Evolutionary conservation across 2,888 invertebrate species (phyloP).

Genomic region (Neoascia interrupta): DNA sequence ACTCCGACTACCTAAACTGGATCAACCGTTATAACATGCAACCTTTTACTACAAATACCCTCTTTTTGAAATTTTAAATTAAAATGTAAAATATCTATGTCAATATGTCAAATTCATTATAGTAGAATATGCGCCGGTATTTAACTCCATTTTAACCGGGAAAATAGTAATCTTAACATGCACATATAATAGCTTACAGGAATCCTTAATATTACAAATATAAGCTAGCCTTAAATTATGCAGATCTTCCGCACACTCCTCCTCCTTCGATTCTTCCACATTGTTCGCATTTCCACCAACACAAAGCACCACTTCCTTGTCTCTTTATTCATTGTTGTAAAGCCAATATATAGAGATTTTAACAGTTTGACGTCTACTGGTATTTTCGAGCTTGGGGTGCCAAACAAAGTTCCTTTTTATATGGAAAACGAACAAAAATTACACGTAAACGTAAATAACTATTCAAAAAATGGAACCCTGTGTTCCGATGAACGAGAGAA

Average conservation of each 20-base stretch:
- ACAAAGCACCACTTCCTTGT: too few species aligned
- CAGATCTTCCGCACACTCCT: neutral
- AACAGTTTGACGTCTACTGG: too few species aligned
- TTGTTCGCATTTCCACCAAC: conserved; percentile 10
- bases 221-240: conserved; percentile 10
- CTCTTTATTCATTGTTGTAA: too few species aligned
- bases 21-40: conserved; percentile 24
- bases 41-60: neutral
- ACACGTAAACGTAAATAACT: too few species aligned
- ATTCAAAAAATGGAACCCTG: too few species aligned
- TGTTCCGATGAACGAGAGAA: too few species aligned
- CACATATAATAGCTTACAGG: conserved; percentile 13
- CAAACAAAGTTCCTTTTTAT: too few species aligned
- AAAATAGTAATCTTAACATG: neutral
- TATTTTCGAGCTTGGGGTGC: too few species aligned
- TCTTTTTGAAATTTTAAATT: neutral
- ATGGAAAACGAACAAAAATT: too few species aligned
- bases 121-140: conserved; percentile 26
- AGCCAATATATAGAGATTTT: too few species aligned
- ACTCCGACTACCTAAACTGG: too few species aligned
- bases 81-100: conserved; percentile 7
- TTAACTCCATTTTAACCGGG: neutral
- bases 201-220: conserved; percentile 1
- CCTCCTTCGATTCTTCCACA: conserved; percentile 1
- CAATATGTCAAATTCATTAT: conserved; percentile 14